These are phyloP conservation scores for Dicaeum eximium DNA, from an alignment of 2,113 vertebrate genomes.

Conservation along the genomic window DNA sequence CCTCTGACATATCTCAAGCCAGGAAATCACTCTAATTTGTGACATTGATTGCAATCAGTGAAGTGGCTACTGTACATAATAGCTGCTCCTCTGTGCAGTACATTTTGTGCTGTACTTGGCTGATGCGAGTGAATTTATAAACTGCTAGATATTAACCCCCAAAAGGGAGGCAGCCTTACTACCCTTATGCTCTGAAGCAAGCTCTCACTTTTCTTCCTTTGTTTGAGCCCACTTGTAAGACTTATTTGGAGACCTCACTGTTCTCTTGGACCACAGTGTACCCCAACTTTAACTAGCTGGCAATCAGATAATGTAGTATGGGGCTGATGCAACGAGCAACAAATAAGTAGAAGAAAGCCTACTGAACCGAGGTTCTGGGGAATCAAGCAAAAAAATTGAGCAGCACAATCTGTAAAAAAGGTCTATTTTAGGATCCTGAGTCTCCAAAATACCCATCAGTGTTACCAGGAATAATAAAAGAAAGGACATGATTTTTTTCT, in stretches of 20 bases:
- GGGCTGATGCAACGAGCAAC: neutral
- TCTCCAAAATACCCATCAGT: neutral
- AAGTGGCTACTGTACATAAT: slow-evolving; percentile 61
- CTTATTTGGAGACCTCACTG: neutral
- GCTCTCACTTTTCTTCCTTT: neutral
- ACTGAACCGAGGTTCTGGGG: neutral
- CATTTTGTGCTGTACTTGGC: slow-evolving; percentile 8
- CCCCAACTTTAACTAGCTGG: neutral
- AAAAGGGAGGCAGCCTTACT: neutral
- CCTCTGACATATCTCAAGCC: slow-evolving; percentile 1
- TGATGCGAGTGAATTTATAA: slow-evolving; percentile 37
- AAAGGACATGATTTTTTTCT: neutral
- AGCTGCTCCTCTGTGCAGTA: slow-evolving; percentile 17
- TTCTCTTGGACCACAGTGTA: neutral
- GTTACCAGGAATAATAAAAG: neutral
- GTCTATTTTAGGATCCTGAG: neutral
- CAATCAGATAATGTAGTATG: neutral
- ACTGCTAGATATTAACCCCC: neutral
- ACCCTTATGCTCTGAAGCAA: neutral
- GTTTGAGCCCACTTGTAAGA: neutral
- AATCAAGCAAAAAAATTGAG: neutral
- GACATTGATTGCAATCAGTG: slow-evolving; percentile 68
- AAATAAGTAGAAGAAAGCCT: neutral
- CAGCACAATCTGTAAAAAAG: neutral
- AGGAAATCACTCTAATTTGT: slow-evolving; percentile 60